A percentile compares a stretch with the other conserved stretches of the same genome.
phyloP scores from a whole-genome alignment of 1,140 invertebrate genomes.

The Drosophila prosaltans region DNA sequence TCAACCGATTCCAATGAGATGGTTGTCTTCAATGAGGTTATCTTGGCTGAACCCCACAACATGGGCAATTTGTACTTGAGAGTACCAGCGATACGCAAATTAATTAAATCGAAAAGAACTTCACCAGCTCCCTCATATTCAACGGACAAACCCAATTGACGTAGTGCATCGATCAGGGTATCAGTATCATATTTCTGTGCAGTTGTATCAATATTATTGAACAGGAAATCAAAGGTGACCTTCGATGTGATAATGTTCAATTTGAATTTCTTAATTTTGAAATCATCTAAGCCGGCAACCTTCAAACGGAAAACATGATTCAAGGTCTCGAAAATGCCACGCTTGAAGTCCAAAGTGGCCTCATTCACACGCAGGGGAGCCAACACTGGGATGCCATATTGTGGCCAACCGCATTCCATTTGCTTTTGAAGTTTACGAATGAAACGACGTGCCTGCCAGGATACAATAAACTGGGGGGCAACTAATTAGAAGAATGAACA shows the following conservation, averaged over 20 bases:
- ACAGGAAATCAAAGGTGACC: constrained; percentile 70
- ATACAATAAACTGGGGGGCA: constrained; percentile 65
- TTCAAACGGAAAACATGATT: constrained; percentile 70
- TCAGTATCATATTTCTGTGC: constrained; percentile 72
- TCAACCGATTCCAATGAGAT: constrained; percentile 56
- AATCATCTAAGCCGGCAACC: constrained; percentile 72
- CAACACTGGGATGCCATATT: constrained; percentile 69
- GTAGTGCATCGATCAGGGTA: constrained; percentile 72
- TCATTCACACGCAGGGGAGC: constrained; percentile 68
- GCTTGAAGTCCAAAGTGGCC: constrained; percentile 54
- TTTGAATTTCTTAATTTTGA: constrained; percentile 70
- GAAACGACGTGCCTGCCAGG: constrained; percentile 75
- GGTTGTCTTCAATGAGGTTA: constrained; percentile 67
- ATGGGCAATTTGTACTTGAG: constrained; percentile 76
- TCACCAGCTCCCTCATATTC: constrained; percentile 73
- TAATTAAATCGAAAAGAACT: constrained; percentile 66
- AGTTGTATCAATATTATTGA: constrained; percentile 67
- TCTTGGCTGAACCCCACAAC: constrained; percentile 77
- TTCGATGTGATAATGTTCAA: constrained; percentile 70
- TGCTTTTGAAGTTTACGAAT: constrained; percentile 73
- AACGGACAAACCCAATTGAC: constrained; percentile 69
- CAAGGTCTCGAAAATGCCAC: constrained; percentile 73
- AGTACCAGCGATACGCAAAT: constrained; percentile 66
- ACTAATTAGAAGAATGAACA: constrained; percentile 27
- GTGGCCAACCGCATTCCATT: constrained; percentile 76